Evolutionary conservation across 23 tunicate species (phyloP), one percentile per base, ranked within the genome.

Genomic region (Styela plicata): DNA sequence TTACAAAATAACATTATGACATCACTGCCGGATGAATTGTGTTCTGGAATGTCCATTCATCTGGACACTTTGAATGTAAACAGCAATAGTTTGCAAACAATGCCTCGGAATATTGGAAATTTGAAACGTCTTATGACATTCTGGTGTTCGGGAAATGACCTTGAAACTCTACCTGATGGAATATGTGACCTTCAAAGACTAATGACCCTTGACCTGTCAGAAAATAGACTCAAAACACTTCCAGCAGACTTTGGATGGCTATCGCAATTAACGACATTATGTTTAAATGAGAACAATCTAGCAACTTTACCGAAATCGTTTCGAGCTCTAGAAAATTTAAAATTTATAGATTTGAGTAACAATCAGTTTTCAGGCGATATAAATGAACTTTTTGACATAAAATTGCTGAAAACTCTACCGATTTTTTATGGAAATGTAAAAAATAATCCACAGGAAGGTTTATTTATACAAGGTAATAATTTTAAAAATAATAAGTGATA

Each of bases 131-230:
- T 67, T 13, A 67, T 29, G 31, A 67, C 71, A 0, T 67, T 67
- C 31, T 67, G 71, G 71, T 67, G 71, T 1, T 17, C 30, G 17
- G 71, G 24, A 22, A 67, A 67, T 67, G 31, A 67, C 31, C 31
- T 67, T 27, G 31, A 67, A 67, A 29, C 30, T 25, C 18, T 67
- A 0, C 71, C 71, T 0, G 71, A 67, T 27, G 71, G 31, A 67
- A 18, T 67, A 18, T 67, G 71, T 67, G 71, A 67, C 31, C 71
- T 67, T 1, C 30, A 27, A 1, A 67, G 2, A 25, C 31, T 67
- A 67, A 67, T 67, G 71, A 67, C 71, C 71, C 31, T 67, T 1
- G 71, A 67, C 71, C 71, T 67, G 17, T 67, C 71, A 16, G 2
- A 22, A 67, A 67, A 67, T 29, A 1, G 31, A 27, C 71, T 67